These are phyloP conservation scores for Anthoscopus minutus DNA, from an alignment of 2,113 vertebrate genomes.

Conservation along the genomic window DNA sequence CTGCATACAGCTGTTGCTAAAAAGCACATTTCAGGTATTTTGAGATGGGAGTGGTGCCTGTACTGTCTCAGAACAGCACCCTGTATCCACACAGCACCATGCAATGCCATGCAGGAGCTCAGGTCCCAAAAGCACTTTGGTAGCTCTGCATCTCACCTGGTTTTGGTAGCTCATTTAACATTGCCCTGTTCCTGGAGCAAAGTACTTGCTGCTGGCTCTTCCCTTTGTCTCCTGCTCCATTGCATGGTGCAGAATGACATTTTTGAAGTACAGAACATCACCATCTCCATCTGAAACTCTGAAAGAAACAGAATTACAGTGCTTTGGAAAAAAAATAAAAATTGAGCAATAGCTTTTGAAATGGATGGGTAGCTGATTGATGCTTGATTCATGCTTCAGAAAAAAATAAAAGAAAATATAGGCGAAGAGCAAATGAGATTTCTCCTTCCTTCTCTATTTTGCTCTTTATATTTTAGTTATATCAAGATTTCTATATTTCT, in stretches of 20 bases:
- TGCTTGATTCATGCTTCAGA: background rate
- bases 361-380: background rate
- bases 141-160: background rate
- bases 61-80: accelerated
- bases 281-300: background rate
- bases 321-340: background rate
- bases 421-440: background rate
- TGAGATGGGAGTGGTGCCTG: background rate
- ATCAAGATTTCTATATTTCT: background rate
- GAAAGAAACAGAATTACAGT: background rate
- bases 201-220: background rate
- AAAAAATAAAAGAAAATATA: background rate
- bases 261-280: background rate
- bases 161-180: background rate
- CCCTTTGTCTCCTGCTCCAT: background rate
- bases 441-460: background rate
- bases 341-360: background rate
- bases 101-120: background rate
- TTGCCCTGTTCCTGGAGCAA: background rate
- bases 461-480: background rate
- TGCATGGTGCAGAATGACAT: background rate
- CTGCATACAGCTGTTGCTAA: background rate
- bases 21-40: background rate
- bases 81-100: background rate
- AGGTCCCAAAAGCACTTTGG: background rate